Evolutionary conservation across 2,797 vertebrate genomes (phyloP).

Genomic region (Crocidura indochinensis): DNA sequence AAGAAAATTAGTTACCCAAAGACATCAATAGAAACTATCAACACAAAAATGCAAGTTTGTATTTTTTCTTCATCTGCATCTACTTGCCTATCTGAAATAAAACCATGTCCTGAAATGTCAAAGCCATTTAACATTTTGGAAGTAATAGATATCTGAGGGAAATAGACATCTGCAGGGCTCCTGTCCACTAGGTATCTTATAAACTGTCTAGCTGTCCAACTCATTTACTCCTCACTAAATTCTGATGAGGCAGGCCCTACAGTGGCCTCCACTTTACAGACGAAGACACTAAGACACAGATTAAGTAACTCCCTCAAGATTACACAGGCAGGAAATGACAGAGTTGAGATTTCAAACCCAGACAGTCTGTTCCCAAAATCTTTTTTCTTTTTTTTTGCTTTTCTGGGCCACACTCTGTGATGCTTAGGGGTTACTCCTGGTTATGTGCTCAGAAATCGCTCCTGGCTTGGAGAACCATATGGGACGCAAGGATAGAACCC

Average conservation of each 20-base stretch:
- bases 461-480: too few relatives aligned
- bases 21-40: constrained; percentile 56
- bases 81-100: constrained; percentile 48
- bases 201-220: background rate
- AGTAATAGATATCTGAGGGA: background rate
- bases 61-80: constrained; percentile 55
- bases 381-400: background rate
- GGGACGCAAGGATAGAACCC: too few relatives aligned
- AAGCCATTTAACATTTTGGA: constrained; percentile 19
- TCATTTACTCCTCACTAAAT: background rate
- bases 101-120: constrained; percentile 35
- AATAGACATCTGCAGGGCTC: background rate
- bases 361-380: background rate
- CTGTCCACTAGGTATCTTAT: background rate
- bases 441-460: too few relatives aligned
- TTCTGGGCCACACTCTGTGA: too few relatives aligned
- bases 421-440: too few relatives aligned
- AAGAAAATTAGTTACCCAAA: constrained; percentile 67
- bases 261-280: background rate
- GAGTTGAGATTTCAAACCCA: constrained; percentile 7
- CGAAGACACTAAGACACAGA: background rate
- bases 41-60: constrained; percentile 22
- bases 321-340: background rate
- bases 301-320: background rate
- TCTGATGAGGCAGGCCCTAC: background rate